Evolutionary conservation across 2,113 vertebrate genomes (phyloP).

Genomic region (Taxidea taxus): DNA sequence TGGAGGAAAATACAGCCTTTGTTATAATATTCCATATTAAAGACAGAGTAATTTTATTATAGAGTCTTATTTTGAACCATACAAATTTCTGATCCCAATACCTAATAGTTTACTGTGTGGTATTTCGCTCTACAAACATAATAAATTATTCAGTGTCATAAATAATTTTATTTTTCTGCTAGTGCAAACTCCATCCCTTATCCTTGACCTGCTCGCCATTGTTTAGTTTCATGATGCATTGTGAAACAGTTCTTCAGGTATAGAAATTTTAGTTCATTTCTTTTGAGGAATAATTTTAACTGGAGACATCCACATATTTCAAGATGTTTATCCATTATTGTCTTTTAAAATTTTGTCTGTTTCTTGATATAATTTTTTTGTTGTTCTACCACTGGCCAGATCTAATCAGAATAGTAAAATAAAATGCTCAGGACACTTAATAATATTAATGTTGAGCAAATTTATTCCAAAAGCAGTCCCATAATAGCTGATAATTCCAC

Average conservation of each 20-base stretch:
- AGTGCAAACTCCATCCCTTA: no score
- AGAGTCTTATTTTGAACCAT: neutral
- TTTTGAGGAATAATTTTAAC: neutral
- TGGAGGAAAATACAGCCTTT: neutral
- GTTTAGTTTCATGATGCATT: neutral
- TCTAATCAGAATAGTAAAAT: neutral
- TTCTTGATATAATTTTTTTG: neutral
- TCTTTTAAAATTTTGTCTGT: neutral
- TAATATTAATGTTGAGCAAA: neutral
- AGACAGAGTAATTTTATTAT: neutral
- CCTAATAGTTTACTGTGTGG: neutral
- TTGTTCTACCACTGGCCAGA: neutral
- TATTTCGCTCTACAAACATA: neutral
- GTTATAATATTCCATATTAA: neutral
- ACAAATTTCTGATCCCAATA: neutral
- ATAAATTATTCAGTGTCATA: neutral
- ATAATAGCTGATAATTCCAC: neutral
- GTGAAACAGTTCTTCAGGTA: neutral
- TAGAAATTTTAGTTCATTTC: neutral
- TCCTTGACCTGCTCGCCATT: neutral
- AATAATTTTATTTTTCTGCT: neutral
- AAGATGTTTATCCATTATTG: neutral
- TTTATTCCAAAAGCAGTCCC: neutral
- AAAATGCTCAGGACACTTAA: neutral
- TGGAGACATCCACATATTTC: neutral